These are phyloP conservation scores for Esperia sulphurella DNA, from an alignment of 2,888 invertebrate genomes.

Conservation along the genomic window DNA sequence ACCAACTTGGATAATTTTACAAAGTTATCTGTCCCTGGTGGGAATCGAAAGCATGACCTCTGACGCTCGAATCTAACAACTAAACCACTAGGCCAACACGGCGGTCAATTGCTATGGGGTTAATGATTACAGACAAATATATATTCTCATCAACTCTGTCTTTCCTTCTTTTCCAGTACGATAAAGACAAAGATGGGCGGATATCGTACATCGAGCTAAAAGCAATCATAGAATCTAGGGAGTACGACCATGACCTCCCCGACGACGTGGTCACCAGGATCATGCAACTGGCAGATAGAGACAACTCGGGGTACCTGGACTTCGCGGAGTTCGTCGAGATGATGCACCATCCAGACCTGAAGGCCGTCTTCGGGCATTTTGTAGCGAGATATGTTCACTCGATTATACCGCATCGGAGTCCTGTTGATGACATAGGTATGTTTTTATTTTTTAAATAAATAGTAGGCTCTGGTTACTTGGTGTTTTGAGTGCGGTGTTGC, in stretches of 20 bases:
- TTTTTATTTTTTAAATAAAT: too few relatives aligned
- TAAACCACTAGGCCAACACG: too few relatives aligned
- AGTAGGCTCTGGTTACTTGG: not conserved
- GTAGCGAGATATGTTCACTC: slow-evolving; percentile 80
- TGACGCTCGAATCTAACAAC: too few relatives aligned
- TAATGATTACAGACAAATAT: too few relatives aligned
- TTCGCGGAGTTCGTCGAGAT: slow-evolving; percentile 86
- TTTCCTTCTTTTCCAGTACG: slow-evolving; percentile 81
- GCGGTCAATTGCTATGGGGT: too few relatives aligned
- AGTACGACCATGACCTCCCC: slow-evolving; percentile 84
- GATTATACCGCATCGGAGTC: slow-evolving; percentile 77
- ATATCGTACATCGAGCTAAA: slow-evolving; percentile 84
- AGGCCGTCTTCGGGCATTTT: slow-evolving; percentile 82
- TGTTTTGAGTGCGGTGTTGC: not conserved
- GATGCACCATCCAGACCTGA: slow-evolving; percentile 80
- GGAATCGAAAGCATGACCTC: too few relatives aligned
- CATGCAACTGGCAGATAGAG: slow-evolving; percentile 81
- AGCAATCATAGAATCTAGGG: slow-evolving; percentile 78
- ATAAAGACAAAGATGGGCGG: slow-evolving; percentile 84
- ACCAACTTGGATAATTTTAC: too few relatives aligned
- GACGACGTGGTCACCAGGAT: slow-evolving; percentile 83
- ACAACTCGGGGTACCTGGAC: slow-evolving; percentile 81
- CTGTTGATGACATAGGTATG: slow-evolving; percentile 70
- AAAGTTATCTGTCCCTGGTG: too few relatives aligned
- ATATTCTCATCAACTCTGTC: too few relatives aligned